Percentiles rank a stretch among this genome's conserved stretches.
Conservation (phyloP, 2,888 invertebrate genomes). For the Tenthredo scrophulariae region DNA sequence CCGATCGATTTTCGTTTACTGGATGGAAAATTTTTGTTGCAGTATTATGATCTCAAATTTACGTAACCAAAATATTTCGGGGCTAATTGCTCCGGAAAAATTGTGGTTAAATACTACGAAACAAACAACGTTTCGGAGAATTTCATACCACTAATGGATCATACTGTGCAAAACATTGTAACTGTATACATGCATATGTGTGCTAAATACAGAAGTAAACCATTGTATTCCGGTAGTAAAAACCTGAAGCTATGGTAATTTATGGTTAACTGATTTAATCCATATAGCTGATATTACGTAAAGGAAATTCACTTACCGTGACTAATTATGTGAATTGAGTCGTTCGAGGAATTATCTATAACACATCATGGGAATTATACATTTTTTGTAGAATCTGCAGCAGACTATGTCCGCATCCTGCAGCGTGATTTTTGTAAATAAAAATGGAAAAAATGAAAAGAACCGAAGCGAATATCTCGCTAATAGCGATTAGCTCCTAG, state of each 20-base stretch:
- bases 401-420: neutral
- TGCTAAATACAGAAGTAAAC: neutral
- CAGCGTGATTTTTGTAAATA: neutral
- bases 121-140: neutral
- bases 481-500: slow-evolving; percentile 1
- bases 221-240: slow-evolving; percentile 9
- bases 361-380: neutral
- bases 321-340: neutral
- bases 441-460: neutral
- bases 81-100: slow-evolving; percentile 5
- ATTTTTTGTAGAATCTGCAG: neutral
- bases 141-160: neutral
- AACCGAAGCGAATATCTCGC: neutral
- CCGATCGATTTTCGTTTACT: too few species aligned
- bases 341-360: neutral
- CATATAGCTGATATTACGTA: neutral
- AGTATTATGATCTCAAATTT: neutral
- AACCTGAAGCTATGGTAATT: neutral
- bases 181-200: neutral
- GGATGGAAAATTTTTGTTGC: neutral
- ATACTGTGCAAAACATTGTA: neutral
- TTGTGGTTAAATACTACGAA: slow-evolving; percentile 1
- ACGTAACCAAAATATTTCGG: neutral
- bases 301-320: neutral
- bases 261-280: neutral